Base-by-base conservation (phyloP, 2,888 invertebrate species). In the Euplagia quadripunctaria region DNA sequence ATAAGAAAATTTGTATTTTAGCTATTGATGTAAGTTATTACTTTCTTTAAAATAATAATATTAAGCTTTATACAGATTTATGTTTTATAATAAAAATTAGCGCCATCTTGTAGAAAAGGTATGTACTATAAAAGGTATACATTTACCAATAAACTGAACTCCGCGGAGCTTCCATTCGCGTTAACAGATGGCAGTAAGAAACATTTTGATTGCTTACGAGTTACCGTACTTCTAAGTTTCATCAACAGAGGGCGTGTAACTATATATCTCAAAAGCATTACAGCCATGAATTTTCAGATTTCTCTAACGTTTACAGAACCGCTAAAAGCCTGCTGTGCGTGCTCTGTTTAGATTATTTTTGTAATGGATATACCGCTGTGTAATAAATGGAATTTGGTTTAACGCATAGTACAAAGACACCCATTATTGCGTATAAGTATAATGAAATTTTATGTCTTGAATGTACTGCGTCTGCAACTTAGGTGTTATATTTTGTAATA, bases 311-410 rank as follows among this genome's bases (percentile, higher is more conserved):
- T 68, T 64, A 49, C 42, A 65, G 43, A 20, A 74, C 71, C 70
- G 78, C 77, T 88, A 87, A 89, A 89, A 88, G 87, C 89, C 86
- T 78, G 87, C 88, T 88, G 87, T 79, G 88, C 73, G 52, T 73
- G 43, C 70, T 72, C 51, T 69, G 80, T 73, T 79, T 68, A 65
- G 71, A 79, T 74, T 76, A 76, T 73, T 81, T 72, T 70, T 64
- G 74, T 80, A 82, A 80, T 76, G 78, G 79, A 14, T 76, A 76
- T 78, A 76, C 82, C 76, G 77, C 86, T 84, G 82, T 43, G 82
- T 72, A 58, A 69, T 72, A 72, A 77, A 80, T 78, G 70, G 74
- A 74, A 73, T 75, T 76, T 70, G 58, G 68, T 68, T 64, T 31
- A 16, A 72, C 71, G 17, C 61, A 42, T 17, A 20, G 43, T 68